Evolutionary conservation across 2,888 invertebrate genomes (phyloP).

Genomic region (Sipha maydis): DNA sequence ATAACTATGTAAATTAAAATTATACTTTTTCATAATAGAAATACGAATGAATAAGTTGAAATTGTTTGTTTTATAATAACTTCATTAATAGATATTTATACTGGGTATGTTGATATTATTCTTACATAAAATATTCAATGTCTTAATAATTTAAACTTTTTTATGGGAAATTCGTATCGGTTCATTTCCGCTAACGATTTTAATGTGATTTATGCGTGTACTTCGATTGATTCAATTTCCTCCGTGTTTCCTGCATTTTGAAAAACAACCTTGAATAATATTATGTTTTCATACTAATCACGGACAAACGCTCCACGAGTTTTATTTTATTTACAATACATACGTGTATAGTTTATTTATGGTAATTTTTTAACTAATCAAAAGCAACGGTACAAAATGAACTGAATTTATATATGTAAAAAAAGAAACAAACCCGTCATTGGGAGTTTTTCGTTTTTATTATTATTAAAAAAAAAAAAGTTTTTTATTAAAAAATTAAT

Average conservation of each 20-base stretch:
- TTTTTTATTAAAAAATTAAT: background rate
- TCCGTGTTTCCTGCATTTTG: conserved; percentile 41
- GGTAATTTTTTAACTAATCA: background rate
- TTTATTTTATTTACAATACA: background rate
- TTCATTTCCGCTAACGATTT: conserved; percentile 18
- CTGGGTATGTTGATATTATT: background rate
- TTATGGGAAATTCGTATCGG: background rate
- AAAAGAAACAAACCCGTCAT: background rate
- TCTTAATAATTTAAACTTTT: background rate
- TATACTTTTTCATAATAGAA: no score
- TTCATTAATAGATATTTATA: background rate
- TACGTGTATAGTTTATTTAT: background rate
- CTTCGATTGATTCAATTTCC: conserved; percentile 1
- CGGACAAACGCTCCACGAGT: background rate
- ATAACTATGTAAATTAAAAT: no score
- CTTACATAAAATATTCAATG: no score
- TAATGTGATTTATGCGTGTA: background rate
- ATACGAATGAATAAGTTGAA: no score
- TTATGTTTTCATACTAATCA: conserved; percentile 2
- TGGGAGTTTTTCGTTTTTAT: background rate
- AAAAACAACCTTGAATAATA: conserved; percentile 24
- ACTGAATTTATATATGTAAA: background rate
- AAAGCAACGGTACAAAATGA: background rate
- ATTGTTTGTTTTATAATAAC: no score
- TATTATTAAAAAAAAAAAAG: background rate